phyloP scores from a whole-genome alignment of 2,797 vertebrate species.

The Antrozous pallidus region DNA sequence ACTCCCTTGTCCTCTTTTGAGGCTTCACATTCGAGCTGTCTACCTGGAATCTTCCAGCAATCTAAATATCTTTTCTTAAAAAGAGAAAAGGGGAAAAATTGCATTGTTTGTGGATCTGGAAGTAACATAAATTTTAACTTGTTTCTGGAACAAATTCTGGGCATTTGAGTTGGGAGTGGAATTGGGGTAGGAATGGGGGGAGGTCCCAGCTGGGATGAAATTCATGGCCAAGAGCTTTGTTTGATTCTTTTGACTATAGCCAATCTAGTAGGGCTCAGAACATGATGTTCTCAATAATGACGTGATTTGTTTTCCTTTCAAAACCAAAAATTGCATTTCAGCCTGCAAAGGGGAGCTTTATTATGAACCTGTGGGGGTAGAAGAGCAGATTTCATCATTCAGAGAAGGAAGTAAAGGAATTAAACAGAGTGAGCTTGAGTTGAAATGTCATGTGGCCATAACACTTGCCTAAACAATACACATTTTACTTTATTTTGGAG shows the following conservation, averaged over 20 bases:
- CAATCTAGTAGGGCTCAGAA: constrained; percentile 46
- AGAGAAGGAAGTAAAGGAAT: not conserved
- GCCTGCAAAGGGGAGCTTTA: constrained; percentile 39
- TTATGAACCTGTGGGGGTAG: constrained; percentile 12
- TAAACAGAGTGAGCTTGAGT: not conserved
- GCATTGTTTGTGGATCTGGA: not conserved
- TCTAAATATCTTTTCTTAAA: constrained; percentile 6
- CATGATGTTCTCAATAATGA: constrained; percentile 56
- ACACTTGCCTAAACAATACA: not conserved
- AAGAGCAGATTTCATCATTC: not conserved
- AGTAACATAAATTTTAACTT: constrained; percentile 35
- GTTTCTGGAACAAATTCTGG: not conserved
- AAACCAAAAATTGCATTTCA: constrained; percentile 40
- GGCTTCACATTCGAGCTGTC: not conserved
- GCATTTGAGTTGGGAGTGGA: not conserved
- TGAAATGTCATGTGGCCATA: not conserved
- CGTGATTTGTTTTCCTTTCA: constrained; percentile 44
- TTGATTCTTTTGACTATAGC: constrained; percentile 44
- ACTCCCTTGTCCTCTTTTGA: not conserved
- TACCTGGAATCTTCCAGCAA: not conserved
- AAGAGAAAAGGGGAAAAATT: not conserved
- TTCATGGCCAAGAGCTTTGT: constrained; percentile 40
- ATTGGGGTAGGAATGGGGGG: not conserved
- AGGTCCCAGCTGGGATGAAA: constrained; percentile 39
- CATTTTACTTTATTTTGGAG: constrained; percentile 45